phyloP scores from a whole-genome alignment of 2,888 invertebrate species.

The Chloromyia formosa region DNA sequence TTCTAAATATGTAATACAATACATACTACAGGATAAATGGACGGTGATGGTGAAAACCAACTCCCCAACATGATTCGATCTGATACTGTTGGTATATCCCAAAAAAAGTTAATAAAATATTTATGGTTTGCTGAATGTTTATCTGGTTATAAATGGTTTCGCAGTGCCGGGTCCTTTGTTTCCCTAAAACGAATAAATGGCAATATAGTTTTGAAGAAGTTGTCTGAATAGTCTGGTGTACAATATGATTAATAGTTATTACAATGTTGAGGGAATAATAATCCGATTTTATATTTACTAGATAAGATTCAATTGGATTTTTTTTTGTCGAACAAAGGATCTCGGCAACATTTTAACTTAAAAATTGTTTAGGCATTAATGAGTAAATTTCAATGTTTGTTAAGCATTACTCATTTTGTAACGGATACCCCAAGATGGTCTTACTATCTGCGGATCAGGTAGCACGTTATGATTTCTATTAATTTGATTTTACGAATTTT shows the following conservation, averaged over 20 bases:
- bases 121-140: slow-evolving; percentile 40
- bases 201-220: too few relatives aligned
- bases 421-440: too few relatives aligned
- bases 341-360: too few relatives aligned
- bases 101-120: slow-evolving; percentile 39
- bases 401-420: too few relatives aligned
- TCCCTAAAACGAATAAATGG: neutral
- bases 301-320: too few relatives aligned
- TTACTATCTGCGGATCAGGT: too few relatives aligned
- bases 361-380: too few relatives aligned
- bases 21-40: neutral
- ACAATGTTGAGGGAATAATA: slow-evolving; percentile 15
- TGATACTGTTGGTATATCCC: slow-evolving; percentile 23
- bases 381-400: too few relatives aligned
- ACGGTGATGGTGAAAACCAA: neutral
- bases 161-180: slow-evolving; percentile 11
- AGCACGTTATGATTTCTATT: too few relatives aligned
- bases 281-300: neutral
- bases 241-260: slow-evolving; percentile 21
- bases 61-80: slow-evolving; percentile 19
- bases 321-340: too few relatives aligned
- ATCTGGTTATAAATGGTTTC: slow-evolving; percentile 42
- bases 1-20: too few relatives aligned
- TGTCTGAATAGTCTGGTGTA: neutral
- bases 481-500: too few relatives aligned